phyloP scores from a whole-genome alignment of 2,113 vertebrate genomes.

The Casuarius casuarius region DNA sequence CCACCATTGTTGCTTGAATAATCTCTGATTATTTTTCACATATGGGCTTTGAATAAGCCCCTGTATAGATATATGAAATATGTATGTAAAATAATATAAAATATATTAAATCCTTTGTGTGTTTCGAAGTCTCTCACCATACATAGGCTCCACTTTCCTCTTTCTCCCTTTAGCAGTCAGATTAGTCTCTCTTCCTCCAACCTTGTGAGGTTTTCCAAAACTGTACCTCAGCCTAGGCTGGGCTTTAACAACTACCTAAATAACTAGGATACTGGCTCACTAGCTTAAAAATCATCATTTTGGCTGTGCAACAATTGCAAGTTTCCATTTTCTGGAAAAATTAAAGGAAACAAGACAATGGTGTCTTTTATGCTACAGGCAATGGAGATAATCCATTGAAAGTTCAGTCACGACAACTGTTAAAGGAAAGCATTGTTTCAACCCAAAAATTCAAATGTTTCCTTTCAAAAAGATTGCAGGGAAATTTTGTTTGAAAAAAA shows the following conservation, averaged over 20 bases:
- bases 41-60: neutral
- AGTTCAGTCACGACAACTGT: neutral
- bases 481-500: neutral
- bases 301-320: neutral
- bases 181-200: neutral
- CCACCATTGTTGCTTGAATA: neutral
- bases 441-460: neutral
- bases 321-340: slow-evolving; percentile 24
- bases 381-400: neutral
- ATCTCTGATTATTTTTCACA: neutral
- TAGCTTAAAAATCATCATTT: slow-evolving; percentile 36
- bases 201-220: slow-evolving; percentile 33
- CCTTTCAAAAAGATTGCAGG: neutral
- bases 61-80: neutral
- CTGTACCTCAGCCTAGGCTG: neutral
- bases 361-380: neutral
- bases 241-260: neutral
- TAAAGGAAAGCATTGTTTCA: slow-evolving; percentile 23
- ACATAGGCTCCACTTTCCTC: slow-evolving; percentile 3
- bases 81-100: neutral
- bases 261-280: slow-evolving; percentile 12
- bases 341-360: neutral
- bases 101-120: neutral
- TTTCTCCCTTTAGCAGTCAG: neutral
- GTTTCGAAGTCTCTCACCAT: neutral